Percentiles rank a stretch among this genome's conserved stretches.
These are phyloP conservation scores for Scolopax rusticola DNA, from an alignment of 2,797 vertebrate genomes.

Conservation along the genomic window DNA sequence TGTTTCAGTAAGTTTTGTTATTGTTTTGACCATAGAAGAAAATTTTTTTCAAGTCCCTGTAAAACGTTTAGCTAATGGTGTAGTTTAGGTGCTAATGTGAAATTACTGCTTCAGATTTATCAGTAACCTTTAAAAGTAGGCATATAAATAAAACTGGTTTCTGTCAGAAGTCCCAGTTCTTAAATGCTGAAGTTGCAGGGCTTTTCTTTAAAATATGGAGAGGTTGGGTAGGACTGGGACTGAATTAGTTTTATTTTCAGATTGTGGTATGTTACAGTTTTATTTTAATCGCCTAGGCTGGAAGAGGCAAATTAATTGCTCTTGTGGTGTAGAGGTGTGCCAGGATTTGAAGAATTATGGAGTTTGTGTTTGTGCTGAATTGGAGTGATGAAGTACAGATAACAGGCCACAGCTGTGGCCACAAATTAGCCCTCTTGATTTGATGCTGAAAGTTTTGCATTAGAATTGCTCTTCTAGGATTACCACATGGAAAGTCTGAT, in stretches of 20 bases:
- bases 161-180: not conserved
- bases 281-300: not conserved
- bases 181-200: not conserved
- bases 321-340: conserved; percentile 42
- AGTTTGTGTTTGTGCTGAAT: conserved; percentile 60
- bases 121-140: not conserved
- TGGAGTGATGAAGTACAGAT: conserved; percentile 66
- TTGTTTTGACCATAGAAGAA: not conserved
- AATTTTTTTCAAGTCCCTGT: not conserved
- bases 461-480: conserved; percentile 64
- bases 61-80: not conserved
- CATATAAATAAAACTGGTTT: not conserved
- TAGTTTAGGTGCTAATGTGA: not conserved
- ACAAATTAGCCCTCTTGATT: conserved; percentile 74
- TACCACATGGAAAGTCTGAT: conserved; percentile 51
- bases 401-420: conserved; percentile 63
- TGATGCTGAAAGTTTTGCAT: conserved; percentile 54
- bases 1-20: not conserved
- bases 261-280: conserved; percentile 35
- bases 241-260: conserved; percentile 41
- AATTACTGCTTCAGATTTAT: not conserved
- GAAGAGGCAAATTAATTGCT: conserved; percentile 58
- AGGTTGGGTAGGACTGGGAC: conserved; percentile 8
- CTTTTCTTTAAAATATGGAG: not conserved
- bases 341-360: conserved; percentile 5